phyloP scores from a whole-genome alignment of 2,113 vertebrate species.

The Psammodynastes pulverulentus region DNA sequence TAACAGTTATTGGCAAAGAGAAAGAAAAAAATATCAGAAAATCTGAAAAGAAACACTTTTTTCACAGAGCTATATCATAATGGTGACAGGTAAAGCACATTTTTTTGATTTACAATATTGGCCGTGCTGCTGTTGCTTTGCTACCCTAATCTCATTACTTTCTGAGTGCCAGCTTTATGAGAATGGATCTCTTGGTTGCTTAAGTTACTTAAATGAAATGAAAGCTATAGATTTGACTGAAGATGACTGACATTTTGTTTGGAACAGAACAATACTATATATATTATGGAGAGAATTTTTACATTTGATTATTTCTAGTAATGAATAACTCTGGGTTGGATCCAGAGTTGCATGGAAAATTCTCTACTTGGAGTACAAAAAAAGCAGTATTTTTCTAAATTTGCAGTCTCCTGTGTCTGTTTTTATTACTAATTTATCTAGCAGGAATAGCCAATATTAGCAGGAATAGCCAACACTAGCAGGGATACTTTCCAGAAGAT shows the following conservation, averaged over 20 bases:
- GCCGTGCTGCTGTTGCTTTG: neutral
- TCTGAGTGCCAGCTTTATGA: neutral
- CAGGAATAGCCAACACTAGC: too few species aligned
- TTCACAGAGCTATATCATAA: neutral
- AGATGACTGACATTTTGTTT: slow-evolving; percentile 2
- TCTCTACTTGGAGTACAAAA: neutral
- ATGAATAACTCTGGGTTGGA: neutral
- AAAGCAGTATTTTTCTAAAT: neutral
- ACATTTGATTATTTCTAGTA: neutral
- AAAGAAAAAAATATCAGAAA: neutral
- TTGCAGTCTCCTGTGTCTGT: neutral
- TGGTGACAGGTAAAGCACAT: neutral
- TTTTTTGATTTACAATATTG: neutral
- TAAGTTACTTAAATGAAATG: neutral
- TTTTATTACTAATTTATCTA: neutral
- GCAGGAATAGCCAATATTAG: too few species aligned
- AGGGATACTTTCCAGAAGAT: too few species aligned
- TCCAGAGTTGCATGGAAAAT: neutral
- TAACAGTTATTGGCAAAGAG: neutral
- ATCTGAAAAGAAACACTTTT: neutral
- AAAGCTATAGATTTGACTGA: neutral
- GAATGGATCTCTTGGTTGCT: neutral
- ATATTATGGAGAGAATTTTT: neutral
- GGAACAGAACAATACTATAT: neutral
- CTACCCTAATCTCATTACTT: neutral